Percentiles rank a stretch among this genome's conserved stretches.
phyloP scores from a whole-genome alignment of 2,113 vertebrate genomes.

The Oncorhynchus tshawytscha region DNA sequence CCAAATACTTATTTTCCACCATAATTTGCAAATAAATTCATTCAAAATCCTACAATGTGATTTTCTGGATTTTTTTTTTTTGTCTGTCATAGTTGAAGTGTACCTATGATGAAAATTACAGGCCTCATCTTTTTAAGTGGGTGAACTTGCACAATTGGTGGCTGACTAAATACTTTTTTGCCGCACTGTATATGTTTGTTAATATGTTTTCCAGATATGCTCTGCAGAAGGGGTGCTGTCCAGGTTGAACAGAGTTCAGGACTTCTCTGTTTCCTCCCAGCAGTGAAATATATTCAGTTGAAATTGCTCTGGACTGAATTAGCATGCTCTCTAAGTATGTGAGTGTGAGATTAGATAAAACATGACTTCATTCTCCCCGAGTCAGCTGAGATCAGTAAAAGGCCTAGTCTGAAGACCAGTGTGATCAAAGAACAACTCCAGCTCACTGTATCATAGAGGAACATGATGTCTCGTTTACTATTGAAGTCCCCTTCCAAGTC shows the following conservation, averaged over 20 bases:
- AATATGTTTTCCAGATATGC: no score
- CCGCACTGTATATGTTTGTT: no score
- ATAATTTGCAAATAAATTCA: no score
- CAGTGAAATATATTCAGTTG: not conserved
- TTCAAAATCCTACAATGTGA: no score
- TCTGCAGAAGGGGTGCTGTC: not conserved
- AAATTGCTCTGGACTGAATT: not conserved
- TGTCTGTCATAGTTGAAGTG: no score
- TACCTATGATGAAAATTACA: no score
- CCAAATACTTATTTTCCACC: no score
- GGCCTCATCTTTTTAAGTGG: no score
- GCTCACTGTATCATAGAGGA: slow-evolving; percentile 13
- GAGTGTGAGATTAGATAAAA: not conserved
- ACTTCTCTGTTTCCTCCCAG: not conserved
- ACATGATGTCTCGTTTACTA: slow-evolving; percentile 16
- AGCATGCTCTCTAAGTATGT: slow-evolving; percentile 3
- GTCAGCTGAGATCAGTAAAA: not conserved
- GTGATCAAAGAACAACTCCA: slow-evolving; percentile 30
- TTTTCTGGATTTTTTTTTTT: no score
- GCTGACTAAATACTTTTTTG: no score
- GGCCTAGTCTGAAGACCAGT: slow-evolving; percentile 25
- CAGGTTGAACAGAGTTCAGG: slow-evolving; percentile 7
- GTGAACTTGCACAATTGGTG: no score
- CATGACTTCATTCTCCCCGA: not conserved
- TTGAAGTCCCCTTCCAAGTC: slow-evolving; percentile 18